Evolutionary conservation across 2,888 invertebrate species (phyloP), one percentile per base, ranked within the genome.

Genomic region (Pinctada fucata): DNA sequence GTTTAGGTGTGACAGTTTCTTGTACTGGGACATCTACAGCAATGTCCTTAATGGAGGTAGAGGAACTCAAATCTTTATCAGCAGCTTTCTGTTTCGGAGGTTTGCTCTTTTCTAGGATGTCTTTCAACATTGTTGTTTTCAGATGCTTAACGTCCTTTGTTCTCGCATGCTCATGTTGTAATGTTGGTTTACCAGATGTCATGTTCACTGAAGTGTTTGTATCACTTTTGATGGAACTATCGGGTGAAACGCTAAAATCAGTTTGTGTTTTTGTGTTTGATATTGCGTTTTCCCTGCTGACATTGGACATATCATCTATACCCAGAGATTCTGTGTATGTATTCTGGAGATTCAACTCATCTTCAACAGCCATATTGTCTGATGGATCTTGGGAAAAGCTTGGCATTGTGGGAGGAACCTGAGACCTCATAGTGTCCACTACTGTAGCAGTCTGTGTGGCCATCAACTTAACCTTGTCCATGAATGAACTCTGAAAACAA

Each of bases 361-460:
- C 65, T 13, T 58, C 58, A 6, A 10, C 58, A 10, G 58, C 58
- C 8, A 13, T 58, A 58, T 58, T 58, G 8, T 13, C 6, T 10
- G 58, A 58, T 31, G 31, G 31, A 31, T 31, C 31, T 1, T 31
- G 31, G 13, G 58, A 10, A 5, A 51, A 48, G 5, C 13, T 49
- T 10, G 13, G 5, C 45, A 5, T n/a, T 10, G n/a, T 4, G 0
- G 72, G 2, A 13, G 78, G 74, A n/a, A 51, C 52, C 31, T 69
- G 51, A 3, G 74, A 50, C 64, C 71, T 83, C 1, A 88, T 79
- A n/a, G 80, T 82, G 16, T 83, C 82, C 0, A 80, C 79, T 10
- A 88, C 79, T 13, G 79, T 83, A 16, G 85, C 78, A 31, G 86
- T 83, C 64, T 87, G 87, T 48, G 79, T 80, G 2, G 86, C 83